Evolutionary conservation across 92 coral and sea anemone species (phyloP).

Genomic region (Palythoa grandiflora): DNA sequence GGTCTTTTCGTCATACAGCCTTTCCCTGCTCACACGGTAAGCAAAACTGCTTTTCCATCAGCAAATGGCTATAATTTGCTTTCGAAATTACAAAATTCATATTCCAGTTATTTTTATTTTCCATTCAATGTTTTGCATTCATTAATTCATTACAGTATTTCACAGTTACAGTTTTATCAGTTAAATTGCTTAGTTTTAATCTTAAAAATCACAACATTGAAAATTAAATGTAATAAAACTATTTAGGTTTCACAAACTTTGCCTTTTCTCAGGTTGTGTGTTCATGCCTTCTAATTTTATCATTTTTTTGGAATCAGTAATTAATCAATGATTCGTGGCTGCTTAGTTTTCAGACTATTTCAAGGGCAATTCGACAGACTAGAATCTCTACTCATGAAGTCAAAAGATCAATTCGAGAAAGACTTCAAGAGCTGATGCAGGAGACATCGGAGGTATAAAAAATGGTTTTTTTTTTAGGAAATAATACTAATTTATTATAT

Average conservation of each 20-base stretch:
- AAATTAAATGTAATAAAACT: no score
- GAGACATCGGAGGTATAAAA: slow-evolving; percentile 74
- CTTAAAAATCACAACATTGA: no score
- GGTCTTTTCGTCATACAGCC: neutral
- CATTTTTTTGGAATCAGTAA: neutral
- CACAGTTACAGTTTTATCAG: no score
- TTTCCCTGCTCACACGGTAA: slow-evolving; percentile 11
- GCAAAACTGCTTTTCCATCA: neutral
- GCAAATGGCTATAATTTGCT: neutral
- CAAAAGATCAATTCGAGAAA: slow-evolving; percentile 73
- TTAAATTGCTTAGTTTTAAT: no score
- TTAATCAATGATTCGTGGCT: neutral
- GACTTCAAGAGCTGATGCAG: slow-evolving; percentile 77
- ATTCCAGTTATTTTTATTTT: no score
- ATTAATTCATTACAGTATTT: no score
- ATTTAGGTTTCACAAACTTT: neutral
- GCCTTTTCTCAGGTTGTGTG: neutral
- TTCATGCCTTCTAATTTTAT: neutral
- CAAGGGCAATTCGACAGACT: slow-evolving; percentile 86
- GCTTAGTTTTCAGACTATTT: slow-evolving; percentile 76
- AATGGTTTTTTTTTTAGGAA: no score
- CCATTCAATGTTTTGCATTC: no score
- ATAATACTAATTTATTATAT: neutral
- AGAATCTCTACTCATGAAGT: slow-evolving; percentile 79
- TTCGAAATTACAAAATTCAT: no score